phyloP scores from a whole-genome alignment of 2,113 vertebrate species.

The Podilymbus podiceps region DNA sequence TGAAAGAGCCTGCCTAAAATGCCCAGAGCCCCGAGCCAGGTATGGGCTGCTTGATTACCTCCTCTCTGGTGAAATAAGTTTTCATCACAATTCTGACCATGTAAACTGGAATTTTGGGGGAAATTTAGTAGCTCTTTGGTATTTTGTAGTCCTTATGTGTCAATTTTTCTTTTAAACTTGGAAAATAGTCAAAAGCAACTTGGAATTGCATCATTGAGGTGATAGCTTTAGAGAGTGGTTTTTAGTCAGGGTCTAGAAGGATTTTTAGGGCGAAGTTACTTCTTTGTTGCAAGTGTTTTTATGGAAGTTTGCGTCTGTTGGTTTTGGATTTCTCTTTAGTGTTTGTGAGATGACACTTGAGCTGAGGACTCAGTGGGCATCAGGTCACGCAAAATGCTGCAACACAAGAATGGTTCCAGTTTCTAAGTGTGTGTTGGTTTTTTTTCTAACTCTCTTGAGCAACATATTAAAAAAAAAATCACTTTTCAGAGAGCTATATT shows the following conservation, averaged over 20 bases:
- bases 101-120: background rate
- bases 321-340: background rate
- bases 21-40: too few species aligned
- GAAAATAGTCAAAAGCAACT: rapidly evolving
- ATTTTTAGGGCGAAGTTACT: background rate
- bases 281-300: background rate
- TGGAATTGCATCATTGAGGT: background rate
- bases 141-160: background rate
- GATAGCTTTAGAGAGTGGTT: rapidly evolving
- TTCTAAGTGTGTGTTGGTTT: background rate
- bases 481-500: background rate
- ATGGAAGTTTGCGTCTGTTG: background rate
- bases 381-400: background rate
- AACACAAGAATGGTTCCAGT: background rate
- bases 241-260: background rate
- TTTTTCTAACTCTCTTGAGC: background rate
- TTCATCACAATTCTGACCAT: background rate
- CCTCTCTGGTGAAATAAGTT: background rate
- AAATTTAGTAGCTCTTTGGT: background rate
- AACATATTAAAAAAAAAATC: background rate
- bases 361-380: background rate
- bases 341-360: background rate
- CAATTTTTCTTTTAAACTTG: background rate
- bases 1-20: background rate
- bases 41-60: background rate